Evolutionary conservation across 1,140 invertebrate species (phyloP), one percentile per base, ranked within the genome.

Genomic region (Vollenhovia emeryi): DNA sequence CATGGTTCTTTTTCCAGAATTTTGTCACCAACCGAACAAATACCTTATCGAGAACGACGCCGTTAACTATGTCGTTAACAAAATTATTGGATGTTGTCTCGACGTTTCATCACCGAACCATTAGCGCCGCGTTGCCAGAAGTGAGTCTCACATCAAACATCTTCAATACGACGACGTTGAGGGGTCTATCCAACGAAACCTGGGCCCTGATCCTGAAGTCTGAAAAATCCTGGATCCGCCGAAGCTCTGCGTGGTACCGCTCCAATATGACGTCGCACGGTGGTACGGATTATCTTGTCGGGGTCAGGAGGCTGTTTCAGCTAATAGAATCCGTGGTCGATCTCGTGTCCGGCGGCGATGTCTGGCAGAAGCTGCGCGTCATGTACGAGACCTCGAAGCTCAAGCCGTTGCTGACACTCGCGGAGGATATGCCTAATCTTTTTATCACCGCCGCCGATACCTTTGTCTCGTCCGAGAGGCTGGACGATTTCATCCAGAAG

Each of bases 391-490:
- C 75, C 15, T 91, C 93, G 1, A 91, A 88, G 66, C 69, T 94
- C 7, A 90, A 92, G 69, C 73, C 92, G 0, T 7, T 94, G 8
- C 73, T 94, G 18, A 92, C 88, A n/a, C 80, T 94, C 13, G 76
- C 92, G 4, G 94, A 94, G 45, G 93, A 94, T 43, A 69, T 91
- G 30, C 94, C 94, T 11, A 94, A 93, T 91, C 75, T 94, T 8
- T 76, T 88, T 1, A 74, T 94, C 43, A 92, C 92, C 5, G 60
- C 82, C 11, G 68, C 91, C 18, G 91, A 94, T 52, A 94, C 94
- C n/a, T 94, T 94, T 66, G 64, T 94, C 11, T 92, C 89, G 74
- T 93, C 93, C 5, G 93, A 94, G 8, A 86, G 91, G 69, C 66
- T 94, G 18, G 79, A 86, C 13, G 91, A 93, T 68, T 94, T 92